Evolutionary conservation across 92 coral and sea anemone genomes (phyloP), one percentile per base, ranked within the genome.

Genomic region (Umimayanthus chanpuru): DNA sequence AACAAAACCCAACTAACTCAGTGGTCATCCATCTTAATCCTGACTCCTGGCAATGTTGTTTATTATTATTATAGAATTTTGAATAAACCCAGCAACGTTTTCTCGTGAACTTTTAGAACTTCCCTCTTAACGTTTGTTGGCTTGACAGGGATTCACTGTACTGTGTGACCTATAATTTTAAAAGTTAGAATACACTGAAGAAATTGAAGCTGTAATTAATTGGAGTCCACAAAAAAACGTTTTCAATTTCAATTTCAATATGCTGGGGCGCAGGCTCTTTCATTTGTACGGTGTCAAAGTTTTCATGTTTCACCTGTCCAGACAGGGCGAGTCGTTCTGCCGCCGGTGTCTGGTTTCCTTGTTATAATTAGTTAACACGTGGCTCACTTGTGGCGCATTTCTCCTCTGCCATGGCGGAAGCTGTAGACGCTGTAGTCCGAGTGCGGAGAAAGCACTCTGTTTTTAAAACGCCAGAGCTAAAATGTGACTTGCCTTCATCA

Each of bases 101-200:
- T n/a, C n/a, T n/a, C n/a, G n/a, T n/a, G n/a, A n/a, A n/a, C n/a
- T n/a, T n/a, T n/a, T n/a, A n/a, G n/a, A n/a, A n/a, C n/a, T n/a
- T n/a, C n/a, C n/a, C n/a, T n/a, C n/a, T n/a, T n/a, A n/a, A n/a
- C n/a, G n/a, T n/a, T n/a, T n/a, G n/a, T n/a, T n/a, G n/a, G n/a
- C n/a, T 67, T 67, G 73, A 67, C 73, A 67, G 73, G 73, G 30
- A 67, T 67, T 67, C 28, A 67, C 73, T 67, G 29, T 67, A 67
- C 36, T 67, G 73, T 67, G 73, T 67, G 73, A 67, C 73, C 36
- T 67, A 25, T 67, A 67, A 67, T 67, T 67, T 67, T 67, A 67
- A 67, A 67, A 67, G 73, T 67, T 67, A 67, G 73, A 67, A 67
- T n/a, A 67, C 73, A 67, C 73, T 67, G 73, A 67, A 67, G 73